A percentile compares a stretch with the other conserved stretches of the same genome.
Conservation (phyloP, 2,113 vertebrate genomes). For the Vombatus ursinus region DNA sequence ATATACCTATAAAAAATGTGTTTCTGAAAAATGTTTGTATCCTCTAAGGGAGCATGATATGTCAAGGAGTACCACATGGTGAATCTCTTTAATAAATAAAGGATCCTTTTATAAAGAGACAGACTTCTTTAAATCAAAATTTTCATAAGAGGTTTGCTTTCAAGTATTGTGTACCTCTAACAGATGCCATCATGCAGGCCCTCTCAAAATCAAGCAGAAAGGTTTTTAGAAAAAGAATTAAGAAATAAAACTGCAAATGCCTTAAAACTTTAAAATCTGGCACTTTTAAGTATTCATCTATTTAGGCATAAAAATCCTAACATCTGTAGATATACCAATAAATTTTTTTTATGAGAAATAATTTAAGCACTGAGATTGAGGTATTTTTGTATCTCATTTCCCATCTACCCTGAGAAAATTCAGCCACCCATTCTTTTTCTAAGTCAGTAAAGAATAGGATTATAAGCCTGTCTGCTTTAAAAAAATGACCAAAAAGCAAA, state of each 20-base stretch:
- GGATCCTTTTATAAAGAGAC: slow-evolving; percentile 29
- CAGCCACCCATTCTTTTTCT: slow-evolving; percentile 36
- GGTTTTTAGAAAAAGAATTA: background rate
- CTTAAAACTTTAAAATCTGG: slow-evolving; percentile 24
- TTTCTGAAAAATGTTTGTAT: background rate
- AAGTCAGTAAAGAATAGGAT: slow-evolving; percentile 38
- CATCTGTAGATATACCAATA: background rate
- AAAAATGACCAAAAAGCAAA: slow-evolving; percentile 41
- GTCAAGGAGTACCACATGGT: background rate
- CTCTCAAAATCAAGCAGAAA: slow-evolving; percentile 30
- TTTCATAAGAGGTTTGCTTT: background rate
- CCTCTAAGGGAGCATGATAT: background rate
- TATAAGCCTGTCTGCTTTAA: slow-evolving; percentile 10
- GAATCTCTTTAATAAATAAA: slow-evolving; percentile 37
- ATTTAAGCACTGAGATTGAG: slow-evolving; percentile 28
- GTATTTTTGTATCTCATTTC: slow-evolving; percentile 37
- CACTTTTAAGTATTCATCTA: slow-evolving; percentile 17
- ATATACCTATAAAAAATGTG: background rate
- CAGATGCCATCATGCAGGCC: background rate
- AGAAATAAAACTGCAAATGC: slow-evolving; percentile 41
- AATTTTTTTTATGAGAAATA: slow-evolving; percentile 36
- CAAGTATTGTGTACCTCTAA: background rate
- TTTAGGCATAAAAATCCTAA: slow-evolving; percentile 34
- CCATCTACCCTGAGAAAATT: slow-evolving; percentile 47
- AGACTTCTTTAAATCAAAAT: slow-evolving; percentile 32